These are phyloP conservation scores for Chymomyza caudatula DNA, from an alignment of 2,888 invertebrate genomes.

Conservation along the genomic window DNA sequence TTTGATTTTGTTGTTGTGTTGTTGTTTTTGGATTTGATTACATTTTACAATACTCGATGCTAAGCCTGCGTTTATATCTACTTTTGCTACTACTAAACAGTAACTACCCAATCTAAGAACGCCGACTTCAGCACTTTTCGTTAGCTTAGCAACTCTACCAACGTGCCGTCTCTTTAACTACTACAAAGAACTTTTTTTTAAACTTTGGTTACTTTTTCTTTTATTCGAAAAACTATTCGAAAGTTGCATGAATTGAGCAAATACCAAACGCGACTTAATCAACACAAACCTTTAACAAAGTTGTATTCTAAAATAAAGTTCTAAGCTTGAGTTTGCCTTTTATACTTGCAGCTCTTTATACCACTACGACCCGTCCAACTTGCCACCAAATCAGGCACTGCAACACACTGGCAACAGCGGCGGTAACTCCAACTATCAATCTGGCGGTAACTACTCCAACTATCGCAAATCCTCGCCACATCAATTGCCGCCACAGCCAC, in stretches of 20 bases:
- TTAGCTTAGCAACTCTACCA: not conserved
- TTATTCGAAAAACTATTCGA: not conserved
- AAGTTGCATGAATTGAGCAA: not conserved
- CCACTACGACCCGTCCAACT: constrained; percentile 78
- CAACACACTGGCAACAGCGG: constrained; percentile 42
- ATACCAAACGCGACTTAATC: not conserved
- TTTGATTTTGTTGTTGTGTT: constrained; percentile 53
- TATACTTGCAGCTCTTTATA: constrained; percentile 76
- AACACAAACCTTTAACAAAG: not conserved
- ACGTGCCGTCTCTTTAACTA: not conserved
- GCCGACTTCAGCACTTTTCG: not conserved
- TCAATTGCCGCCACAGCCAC: constrained; percentile 47
- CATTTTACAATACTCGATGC: constrained; percentile 5
- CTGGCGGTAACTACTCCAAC: constrained; percentile 47
- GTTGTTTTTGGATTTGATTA: constrained; percentile 59
- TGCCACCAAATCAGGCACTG: constrained; percentile 76
- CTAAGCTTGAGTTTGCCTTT: not conserved
- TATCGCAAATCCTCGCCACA: constrained; percentile 62
- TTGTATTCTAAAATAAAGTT: not conserved
- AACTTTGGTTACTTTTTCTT: not conserved
- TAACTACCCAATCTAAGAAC: not conserved
- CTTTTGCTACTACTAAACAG: not conserved
- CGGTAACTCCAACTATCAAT: constrained; percentile 22
- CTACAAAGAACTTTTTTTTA: not conserved
- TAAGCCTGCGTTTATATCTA: not conserved